Base-by-base conservation (phyloP, 2,113 vertebrate genomes). In the Alaudala cheleensis region DNA sequence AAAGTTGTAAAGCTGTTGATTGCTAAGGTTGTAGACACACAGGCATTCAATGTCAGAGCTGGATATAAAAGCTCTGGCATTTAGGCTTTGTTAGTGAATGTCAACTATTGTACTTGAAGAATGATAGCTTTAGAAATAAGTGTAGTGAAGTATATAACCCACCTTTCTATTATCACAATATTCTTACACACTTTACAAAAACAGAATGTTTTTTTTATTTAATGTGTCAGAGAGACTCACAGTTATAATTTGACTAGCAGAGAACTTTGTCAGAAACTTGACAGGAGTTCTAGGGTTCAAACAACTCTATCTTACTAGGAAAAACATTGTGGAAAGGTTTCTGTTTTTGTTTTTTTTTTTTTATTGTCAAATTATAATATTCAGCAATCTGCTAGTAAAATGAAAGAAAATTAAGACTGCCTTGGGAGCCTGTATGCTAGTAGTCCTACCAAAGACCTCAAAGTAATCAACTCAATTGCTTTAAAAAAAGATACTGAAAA, bases 31-130 rank as follows among this genome's bases (percentile, higher is more conserved):
- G 1, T 37, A 86, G 83, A 47, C 45, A 34, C 4, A 8, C 6
- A 61, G 40, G 15, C 29, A 17, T 70, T 85, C 78, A 61, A 0
- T 58, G 53, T 79, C 71, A 67, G 58, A 90, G 37, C 54, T n/a
- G 37, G n/a, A 37, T 86, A 86, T 40, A 81, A 85, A 86, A 94
- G 74, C 57, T 77, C 15, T 73, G 90, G 62, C 85, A 90, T 95
- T 96, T 94, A 45, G 82, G 37, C 54, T 80, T 86, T 92, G 79
- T 93, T 90, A 90, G 92, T 2, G 37, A 96, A 94, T 96, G 92
- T 96, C 95, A 95, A 2, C 90, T 74, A 60, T 76, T 94, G 76
- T 86, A 70, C 29, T 19, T 50, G 62, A 72, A 93, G 79, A 94
- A 65, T 87, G 81, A 83, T 77, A 93, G 62, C 88, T 94, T 93